A percentile compares a stretch with the other conserved stretches of the same genome.
Evolutionary conservation across 2,113 vertebrate genomes (phyloP).

Genomic region (Phalacrocorax carbo): DNA sequence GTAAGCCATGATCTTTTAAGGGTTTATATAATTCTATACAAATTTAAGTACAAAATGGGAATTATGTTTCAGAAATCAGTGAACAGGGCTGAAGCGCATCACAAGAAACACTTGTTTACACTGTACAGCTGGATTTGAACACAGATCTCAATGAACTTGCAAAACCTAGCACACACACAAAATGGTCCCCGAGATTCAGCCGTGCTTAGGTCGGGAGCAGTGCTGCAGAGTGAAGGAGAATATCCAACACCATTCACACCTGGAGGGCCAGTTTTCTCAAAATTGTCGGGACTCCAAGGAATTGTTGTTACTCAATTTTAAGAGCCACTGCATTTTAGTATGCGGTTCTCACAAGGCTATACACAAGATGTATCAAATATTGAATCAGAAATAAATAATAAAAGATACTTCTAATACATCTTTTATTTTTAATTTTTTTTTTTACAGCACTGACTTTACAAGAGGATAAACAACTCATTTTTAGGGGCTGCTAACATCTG

Average conservation of each 20-base stretch:
- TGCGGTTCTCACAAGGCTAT: slow-evolving; percentile 21
- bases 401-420: slow-evolving; percentile 63
- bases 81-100: neutral
- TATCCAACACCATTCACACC: neutral
- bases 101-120: slow-evolving; percentile 20
- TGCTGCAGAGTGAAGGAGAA: neutral
- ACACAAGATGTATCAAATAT: slow-evolving; percentile 33
- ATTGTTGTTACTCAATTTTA: slow-evolving; percentile 10
- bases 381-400: slow-evolving; percentile 68
- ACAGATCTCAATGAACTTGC: neutral
- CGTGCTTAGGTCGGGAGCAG: neutral
- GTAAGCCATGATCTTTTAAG: slow-evolving; percentile 6
- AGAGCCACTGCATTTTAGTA: neutral
- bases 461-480: slow-evolving; percentile 53
- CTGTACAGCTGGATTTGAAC: slow-evolving; percentile 2
- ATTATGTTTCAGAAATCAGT: neutral
- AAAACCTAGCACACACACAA: neutral
- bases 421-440: slow-evolving; percentile 47
- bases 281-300: neutral
- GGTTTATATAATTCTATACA: neutral
- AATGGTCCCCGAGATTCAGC: slow-evolving; percentile 29
- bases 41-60: slow-evolving; percentile 14
- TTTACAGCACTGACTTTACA: slow-evolving; percentile 66
- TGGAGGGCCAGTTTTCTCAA: neutral
- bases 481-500: slow-evolving; percentile 38